Percentiles rank a stretch among this genome's conserved stretches.
phyloP scores from a whole-genome alignment of 1,140 invertebrate species.

The Drosophila subpulchrella region DNA sequence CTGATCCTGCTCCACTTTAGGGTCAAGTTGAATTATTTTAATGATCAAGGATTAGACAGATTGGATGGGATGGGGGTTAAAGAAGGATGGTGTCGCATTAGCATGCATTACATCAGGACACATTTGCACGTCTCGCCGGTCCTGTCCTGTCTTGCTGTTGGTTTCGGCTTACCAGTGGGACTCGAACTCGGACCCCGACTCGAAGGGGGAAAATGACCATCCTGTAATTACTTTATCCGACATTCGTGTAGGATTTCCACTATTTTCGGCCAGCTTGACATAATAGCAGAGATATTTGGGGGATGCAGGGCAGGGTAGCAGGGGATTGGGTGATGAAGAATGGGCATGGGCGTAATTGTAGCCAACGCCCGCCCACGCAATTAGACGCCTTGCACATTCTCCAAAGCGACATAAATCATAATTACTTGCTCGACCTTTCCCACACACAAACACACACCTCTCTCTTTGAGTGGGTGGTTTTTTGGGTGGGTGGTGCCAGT shows the following conservation, averaged over 20 bases:
- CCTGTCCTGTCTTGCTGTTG: neutral
- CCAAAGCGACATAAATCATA: conserved; percentile 70
- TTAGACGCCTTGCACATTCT: conserved; percentile 73
- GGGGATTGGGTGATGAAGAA: conserved; percentile 3
- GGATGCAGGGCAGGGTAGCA: no score
- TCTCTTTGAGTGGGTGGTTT: neutral
- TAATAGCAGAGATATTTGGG: conserved; percentile 28
- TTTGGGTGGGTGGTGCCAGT: no score
- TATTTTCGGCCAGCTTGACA: conserved; percentile 61
- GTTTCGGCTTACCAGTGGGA: conserved; percentile 17
- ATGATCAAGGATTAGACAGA: conserved; percentile 25
- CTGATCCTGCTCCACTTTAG: conserved; percentile 22
- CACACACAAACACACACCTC: neutral
- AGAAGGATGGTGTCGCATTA: conserved; percentile 47
- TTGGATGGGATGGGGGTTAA: neutral
- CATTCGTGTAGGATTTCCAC: conserved; percentile 67
- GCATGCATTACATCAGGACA: conserved; percentile 67
- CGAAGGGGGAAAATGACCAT: conserved; percentile 20
- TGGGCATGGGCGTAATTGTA: conserved; percentile 62
- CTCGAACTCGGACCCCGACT: neutral
- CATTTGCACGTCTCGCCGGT: conserved; percentile 18
- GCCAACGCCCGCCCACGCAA: conserved; percentile 62
- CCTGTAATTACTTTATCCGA: conserved; percentile 72
- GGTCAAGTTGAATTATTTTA: conserved; percentile 66
- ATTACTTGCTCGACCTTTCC: conserved; percentile 60